Base-by-base conservation (phyloP, 2,113 vertebrate genomes). In the Stercorarius parasiticus region DNA sequence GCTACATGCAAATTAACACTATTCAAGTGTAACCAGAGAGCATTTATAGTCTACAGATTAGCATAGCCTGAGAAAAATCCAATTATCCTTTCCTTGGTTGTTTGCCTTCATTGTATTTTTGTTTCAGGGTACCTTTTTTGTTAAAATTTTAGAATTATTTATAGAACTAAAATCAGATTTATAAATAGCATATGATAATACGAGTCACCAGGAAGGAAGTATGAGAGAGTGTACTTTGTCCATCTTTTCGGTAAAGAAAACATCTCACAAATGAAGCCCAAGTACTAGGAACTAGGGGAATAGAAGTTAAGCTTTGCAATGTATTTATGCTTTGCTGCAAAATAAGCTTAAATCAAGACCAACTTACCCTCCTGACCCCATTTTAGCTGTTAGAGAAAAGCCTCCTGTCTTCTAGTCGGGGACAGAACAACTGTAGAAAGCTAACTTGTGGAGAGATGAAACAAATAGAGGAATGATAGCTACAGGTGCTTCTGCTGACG, bases 21-120 rank as follows among this genome's bases (percentile, higher is more conserved):
- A 94, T 95, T 98, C 93, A 96, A 96, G 93, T 96, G 96, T 90
- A 97, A 95, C 94, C 91, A 96, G 89, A 83, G 76, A 94, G 50
- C 73, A 76, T 91, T 97, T 97, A 95, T 83, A 96, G 95, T 95
- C 70, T 93, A 70, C 88, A 95, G 95, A 98, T 97, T 96, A 97
- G 94, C 95, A 83, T 88, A 96, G 86, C 86, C 82, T 65, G 78
- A 95, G 91, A 97, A 91, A 96, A 95, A 97, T 96, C 94, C 94
- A 97, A 96, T 98, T 98, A 97, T 95, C 66, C 69, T 80, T 95
- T 95, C 73, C 86, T 93, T 93, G 94, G 61, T 97, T 97, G 92
- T 97, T 97, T 97, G 90, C 88, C 61, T 96, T 97, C 83, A 38
- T 97, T 96, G 90, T 86, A 83, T 82, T 95, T 97, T 95, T 95